Evolutionary conservation across 1,140 invertebrate genomes (phyloP), one percentile per base, ranked within the genome.

Genomic region (Babylonia areolata): DNA sequence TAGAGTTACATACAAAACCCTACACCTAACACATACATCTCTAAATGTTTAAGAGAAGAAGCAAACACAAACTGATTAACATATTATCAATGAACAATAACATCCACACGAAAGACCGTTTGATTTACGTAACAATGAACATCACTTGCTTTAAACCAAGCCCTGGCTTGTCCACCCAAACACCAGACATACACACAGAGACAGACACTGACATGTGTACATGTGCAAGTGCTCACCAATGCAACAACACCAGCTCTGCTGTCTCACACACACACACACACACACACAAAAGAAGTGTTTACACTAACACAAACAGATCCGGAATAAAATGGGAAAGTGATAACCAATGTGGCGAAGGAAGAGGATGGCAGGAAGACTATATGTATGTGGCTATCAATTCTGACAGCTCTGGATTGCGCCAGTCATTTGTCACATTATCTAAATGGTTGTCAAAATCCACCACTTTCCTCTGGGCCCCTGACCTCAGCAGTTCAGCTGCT

Each of bases 401-500:
- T 75, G 88, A 89, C 2, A 91, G 79, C 33, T 90, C 87, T 39
- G 88, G 69, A 78, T 93, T 93, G 58, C 91, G 86, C 92, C 92
- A 93, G 85, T 93, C 92, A 83, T 91, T 90, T 39, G 89, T 86
- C 28, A 93, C 85, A 87, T 93, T 91, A 89, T 92, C 91, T 40
- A 93, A 87, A 84, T 93, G 92, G 86, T 91, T 92, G 86, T 93
- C 92, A 89, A 92, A 93, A 85, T 93, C 90, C 23, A 88, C 64
- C 40, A 92, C 46, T 84, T 93, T 89, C 64, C 90, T 87, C 78
- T 91, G 91, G 31, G 89, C 86, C 40, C 89, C 91, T 81, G 90
- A 89, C 69, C 90, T 87, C 73, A 93, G 83, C 40, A 93, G 86
- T 86, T 88, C 78, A 17, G 87, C 46, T 28, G 88, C 88, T 71